phyloP scores from a whole-genome alignment of 2,797 vertebrate species.

The Sparus aurata region DNA sequence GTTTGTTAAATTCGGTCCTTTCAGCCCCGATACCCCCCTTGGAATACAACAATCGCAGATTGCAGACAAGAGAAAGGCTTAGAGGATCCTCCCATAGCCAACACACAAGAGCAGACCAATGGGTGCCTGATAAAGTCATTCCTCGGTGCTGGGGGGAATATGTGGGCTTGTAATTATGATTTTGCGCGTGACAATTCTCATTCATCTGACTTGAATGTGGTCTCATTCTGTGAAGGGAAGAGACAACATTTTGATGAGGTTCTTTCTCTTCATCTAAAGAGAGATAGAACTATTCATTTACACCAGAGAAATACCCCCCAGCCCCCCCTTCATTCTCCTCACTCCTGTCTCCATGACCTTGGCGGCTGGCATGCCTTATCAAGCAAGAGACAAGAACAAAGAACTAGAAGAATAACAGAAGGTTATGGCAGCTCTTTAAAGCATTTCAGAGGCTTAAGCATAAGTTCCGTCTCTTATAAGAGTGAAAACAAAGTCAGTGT shows the following conservation, averaged over 20 bases:
- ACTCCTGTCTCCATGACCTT: slow-evolving; percentile 82
- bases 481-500: slow-evolving; percentile 76
- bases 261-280: slow-evolving; percentile 82
- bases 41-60: slow-evolving; percentile 87
- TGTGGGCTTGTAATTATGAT: slow-evolving; percentile 84
- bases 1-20: slow-evolving; percentile 98
- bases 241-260: slow-evolving; percentile 85
- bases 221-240: slow-evolving; percentile 74
- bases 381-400: slow-evolving; percentile 84
- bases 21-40: slow-evolving; percentile 81
- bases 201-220: slow-evolving; percentile 85
- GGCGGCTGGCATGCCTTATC: slow-evolving; percentile 83
- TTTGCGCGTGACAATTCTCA: slow-evolving; percentile 83
- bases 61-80: slow-evolving; percentile 84
- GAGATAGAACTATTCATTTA: slow-evolving; percentile 81
- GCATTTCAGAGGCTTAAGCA: slow-evolving; percentile 76
- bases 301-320: slow-evolving; percentile 75
- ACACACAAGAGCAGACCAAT: slow-evolving; percentile 74
- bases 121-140: slow-evolving; percentile 80
- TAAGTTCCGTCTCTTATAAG: slow-evolving; percentile 77
- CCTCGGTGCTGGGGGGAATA: slow-evolving; percentile 76
- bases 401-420: slow-evolving; percentile 82
- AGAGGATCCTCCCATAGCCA: slow-evolving; percentile 77
- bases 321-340: slow-evolving; percentile 53
- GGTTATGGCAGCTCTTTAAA: slow-evolving; percentile 85